These are phyloP conservation scores for Struthidea cinerea DNA, from an alignment of 2,113 vertebrate genomes.

Conservation along the genomic window DNA sequence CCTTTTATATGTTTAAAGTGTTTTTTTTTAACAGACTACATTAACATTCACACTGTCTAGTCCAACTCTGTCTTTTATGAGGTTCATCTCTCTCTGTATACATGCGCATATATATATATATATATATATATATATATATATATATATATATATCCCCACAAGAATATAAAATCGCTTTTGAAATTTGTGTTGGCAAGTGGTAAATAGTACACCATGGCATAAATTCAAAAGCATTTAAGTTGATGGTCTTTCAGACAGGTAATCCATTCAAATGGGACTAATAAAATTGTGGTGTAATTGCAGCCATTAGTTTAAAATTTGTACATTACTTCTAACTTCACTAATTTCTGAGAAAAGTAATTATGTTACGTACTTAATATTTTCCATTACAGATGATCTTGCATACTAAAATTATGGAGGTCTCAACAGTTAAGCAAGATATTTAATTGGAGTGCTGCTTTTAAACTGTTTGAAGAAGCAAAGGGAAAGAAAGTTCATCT, in stretches of 20 bases:
- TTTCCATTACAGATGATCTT: slow-evolving; percentile 45
- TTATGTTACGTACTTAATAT: neutral
- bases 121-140: neutral
- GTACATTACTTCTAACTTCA: neutral
- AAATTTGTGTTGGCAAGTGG: slow-evolving; percentile 24
- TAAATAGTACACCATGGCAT: neutral
- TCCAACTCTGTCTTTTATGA: neutral
- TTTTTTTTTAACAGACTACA: neutral
- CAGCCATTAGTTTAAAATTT: slow-evolving; percentile 3
- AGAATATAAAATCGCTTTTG: slow-evolving; percentile 20
- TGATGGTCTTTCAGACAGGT: slow-evolving; percentile 25
- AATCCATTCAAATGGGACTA: slow-evolving; percentile 13
- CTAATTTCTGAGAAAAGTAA: neutral
- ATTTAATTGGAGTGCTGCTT: slow-evolving; percentile 40
- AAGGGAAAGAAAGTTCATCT: slow-evolving; percentile 46
- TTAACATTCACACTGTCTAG: neutral
- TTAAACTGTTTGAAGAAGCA: slow-evolving; percentile 36
- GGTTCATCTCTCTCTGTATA: neutral
- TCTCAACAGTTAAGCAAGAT: slow-evolving; percentile 26
- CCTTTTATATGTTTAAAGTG: slow-evolving; percentile 11
- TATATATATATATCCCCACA: neutral
- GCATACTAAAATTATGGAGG: slow-evolving; percentile 2
- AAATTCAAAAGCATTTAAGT: neutral
- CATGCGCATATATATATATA: neutral
- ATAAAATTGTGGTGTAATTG: neutral